These are phyloP conservation scores for Aphodius sticticus DNA, from an alignment of 2,888 invertebrate genomes.

Conservation along the genomic window DNA sequence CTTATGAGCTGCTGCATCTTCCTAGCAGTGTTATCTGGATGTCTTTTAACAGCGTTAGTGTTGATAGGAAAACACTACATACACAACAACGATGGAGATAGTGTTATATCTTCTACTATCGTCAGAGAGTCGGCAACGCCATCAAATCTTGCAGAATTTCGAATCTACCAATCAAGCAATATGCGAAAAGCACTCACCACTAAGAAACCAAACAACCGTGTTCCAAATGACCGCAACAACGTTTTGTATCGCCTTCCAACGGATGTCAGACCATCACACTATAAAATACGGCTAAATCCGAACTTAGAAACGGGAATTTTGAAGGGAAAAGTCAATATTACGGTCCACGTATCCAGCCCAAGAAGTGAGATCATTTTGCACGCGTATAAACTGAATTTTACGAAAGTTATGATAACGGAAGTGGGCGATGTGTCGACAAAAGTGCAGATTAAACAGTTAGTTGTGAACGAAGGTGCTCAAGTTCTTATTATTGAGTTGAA, in stretches of 20 bases:
- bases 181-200: not conserved
- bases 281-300: slow-evolving; percentile 71
- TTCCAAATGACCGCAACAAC: not conserved
- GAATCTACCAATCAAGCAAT: too few relatives aligned
- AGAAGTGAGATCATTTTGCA: slow-evolving; percentile 61
- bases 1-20: slow-evolving; percentile 54
- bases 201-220: not conserved
- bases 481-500: slow-evolving; percentile 10
- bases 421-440: not conserved
- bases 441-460: not conserved
- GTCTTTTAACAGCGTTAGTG: slow-evolving; percentile 53
- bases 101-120: not conserved
- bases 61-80: slow-evolving; percentile 50
- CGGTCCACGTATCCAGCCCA: slow-evolving; percentile 56
- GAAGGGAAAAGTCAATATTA: slow-evolving; percentile 66
- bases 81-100: slow-evolving; percentile 32
- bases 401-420: slow-evolving; percentile 11
- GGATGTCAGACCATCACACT: slow-evolving; percentile 67
- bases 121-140: not conserved
- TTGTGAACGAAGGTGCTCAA: not conserved
- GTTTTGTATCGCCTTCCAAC: slow-evolving; percentile 64
- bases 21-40: slow-evolving; percentile 52
- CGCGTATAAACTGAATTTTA: slow-evolving; percentile 52
- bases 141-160: not conserved
- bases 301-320: slow-evolving; percentile 68